Evolutionary conservation across 2,113 vertebrate species (phyloP).

Genomic region (Camelus bactrianus): DNA sequence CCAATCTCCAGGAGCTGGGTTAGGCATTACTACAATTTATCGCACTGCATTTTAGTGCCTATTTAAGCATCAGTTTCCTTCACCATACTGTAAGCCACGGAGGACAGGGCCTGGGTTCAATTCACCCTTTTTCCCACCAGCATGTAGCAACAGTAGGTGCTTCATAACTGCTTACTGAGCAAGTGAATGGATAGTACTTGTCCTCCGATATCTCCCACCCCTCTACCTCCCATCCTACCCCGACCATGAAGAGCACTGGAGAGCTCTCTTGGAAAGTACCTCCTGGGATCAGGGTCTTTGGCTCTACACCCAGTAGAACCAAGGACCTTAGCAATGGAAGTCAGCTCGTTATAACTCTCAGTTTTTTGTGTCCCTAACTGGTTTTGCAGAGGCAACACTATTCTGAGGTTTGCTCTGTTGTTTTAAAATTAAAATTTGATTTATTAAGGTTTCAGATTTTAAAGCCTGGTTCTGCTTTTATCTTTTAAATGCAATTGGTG

Average conservation of each 20-base stretch:
- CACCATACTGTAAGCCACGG: background rate
- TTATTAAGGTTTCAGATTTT: background rate
- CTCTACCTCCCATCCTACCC: no score
- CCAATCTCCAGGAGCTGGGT: background rate
- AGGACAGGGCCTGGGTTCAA: background rate
- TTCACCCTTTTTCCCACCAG: background rate
- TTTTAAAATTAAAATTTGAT: background rate
- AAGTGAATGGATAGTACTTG: background rate
- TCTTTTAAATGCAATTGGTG: background rate
- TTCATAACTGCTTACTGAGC: background rate
- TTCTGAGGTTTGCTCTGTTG: background rate
- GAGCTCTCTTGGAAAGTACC: background rate
- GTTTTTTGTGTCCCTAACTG: background rate
- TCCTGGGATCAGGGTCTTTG: background rate
- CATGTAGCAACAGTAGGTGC: background rate
- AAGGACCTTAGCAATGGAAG: background rate
- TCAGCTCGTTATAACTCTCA: background rate
- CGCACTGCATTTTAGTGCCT: background rate
- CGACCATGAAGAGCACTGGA: background rate
- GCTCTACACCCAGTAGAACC: background rate
- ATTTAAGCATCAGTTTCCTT: background rate
- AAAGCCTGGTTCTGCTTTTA: background rate
- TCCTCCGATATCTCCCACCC: background rate
- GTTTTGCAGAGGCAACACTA: background rate
- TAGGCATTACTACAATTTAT: background rate